Conservation (phyloP, 2,113 vertebrate species). For the Leptobrachium leishanense region DNA sequence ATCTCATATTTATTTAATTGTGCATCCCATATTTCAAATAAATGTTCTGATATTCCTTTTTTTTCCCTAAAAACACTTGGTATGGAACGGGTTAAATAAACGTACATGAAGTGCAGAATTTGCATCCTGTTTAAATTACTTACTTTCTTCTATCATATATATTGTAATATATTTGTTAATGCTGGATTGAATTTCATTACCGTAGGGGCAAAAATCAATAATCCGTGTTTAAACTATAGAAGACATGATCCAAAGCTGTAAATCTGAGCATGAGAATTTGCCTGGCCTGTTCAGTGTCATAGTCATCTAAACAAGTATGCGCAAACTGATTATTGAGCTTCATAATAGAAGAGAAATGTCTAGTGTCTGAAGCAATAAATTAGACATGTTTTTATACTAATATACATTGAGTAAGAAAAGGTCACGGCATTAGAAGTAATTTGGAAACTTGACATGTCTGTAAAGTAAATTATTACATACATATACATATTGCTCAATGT, state of each 20-base stretch:
- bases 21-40: too few species aligned
- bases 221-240: neutral
- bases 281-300: neutral
- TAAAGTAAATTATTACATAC: too few species aligned
- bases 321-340: neutral
- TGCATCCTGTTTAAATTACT: neutral
- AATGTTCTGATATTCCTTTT: too few species aligned
- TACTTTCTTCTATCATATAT: neutral
- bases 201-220: neutral
- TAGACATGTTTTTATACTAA: neutral
- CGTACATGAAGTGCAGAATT: neutral
- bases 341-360: neutral
- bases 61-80: too few species aligned
- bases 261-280: neutral
- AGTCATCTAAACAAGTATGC: neutral
- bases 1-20: too few species aligned
- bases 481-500: too few species aligned
- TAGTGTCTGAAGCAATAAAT: neutral
- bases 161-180: neutral
- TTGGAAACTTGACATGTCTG: too few species aligned
- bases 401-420: neutral
- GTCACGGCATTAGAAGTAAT: neutral
- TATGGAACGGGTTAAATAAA: too few species aligned
- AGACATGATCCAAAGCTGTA: neutral
- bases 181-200: neutral